phyloP scores from a whole-genome alignment of 1,140 invertebrate genomes.

The Ips typographus region DNA sequence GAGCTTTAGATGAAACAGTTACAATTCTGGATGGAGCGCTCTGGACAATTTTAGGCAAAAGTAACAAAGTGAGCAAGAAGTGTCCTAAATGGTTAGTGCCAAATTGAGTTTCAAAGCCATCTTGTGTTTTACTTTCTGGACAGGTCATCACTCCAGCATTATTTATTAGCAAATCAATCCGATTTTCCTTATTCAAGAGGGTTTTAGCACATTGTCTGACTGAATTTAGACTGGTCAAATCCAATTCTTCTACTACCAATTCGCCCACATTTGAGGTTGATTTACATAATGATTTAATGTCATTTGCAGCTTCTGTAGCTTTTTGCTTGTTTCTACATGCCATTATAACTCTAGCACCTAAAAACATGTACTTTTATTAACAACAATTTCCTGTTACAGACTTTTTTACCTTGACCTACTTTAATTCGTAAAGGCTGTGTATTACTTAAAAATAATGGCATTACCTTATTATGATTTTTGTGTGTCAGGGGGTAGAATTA shows the following conservation, averaged over 20 bases:
- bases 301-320: slow-evolving; percentile 48
- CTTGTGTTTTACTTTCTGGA: slow-evolving; percentile 64
- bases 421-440: not conserved
- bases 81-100: slow-evolving; percentile 81
- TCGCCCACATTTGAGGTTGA: slow-evolving; percentile 57
- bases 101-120: slow-evolving; percentile 80
- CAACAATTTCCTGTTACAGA: not conserved
- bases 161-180: slow-evolving; percentile 75
- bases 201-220: slow-evolving; percentile 69
- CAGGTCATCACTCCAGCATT: slow-evolving; percentile 80
- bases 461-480: slow-evolving; percentile 3
- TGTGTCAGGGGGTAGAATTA: not conserved
- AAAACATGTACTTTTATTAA: slow-evolving; percentile 3
- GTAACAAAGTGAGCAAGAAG: slow-evolving; percentile 78
- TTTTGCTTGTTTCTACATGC: slow-evolving; percentile 52
- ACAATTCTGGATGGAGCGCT: slow-evolving; percentile 58
- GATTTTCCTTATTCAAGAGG: slow-evolving; percentile 60
- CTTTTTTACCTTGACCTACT: not conserved
- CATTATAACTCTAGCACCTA: slow-evolving; percentile 54
- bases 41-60: slow-evolving; percentile 64
- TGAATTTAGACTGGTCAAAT: slow-evolving; percentile 72
- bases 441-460: not conserved
- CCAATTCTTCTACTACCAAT: slow-evolving; percentile 62
- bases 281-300: slow-evolving; percentile 54
- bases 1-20: slow-evolving; percentile 64